Evolutionary conservation across 2,113 vertebrate genomes (phyloP).

Genomic region (Zosterops pallidus): DNA sequence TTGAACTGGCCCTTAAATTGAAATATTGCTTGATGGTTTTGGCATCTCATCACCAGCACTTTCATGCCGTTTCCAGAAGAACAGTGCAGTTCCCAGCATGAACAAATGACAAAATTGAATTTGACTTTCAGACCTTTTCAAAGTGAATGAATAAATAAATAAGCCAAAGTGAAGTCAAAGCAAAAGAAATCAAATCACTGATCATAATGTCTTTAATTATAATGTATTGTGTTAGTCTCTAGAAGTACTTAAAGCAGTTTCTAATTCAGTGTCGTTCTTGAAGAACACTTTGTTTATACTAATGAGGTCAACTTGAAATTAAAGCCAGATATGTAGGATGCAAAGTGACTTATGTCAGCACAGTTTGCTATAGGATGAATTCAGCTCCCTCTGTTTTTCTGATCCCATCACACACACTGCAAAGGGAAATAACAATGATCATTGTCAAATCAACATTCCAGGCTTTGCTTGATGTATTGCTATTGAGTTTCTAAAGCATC

Average conservation of each 20-base stretch:
- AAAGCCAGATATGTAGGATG: not conserved
- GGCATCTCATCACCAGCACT: slow-evolving; percentile 8
- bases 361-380: not conserved
- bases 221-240: not conserved
- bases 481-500: slow-evolving; percentile 12
- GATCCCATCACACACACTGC: not conserved
- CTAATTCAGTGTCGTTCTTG: not conserved
- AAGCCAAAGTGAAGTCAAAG: not conserved
- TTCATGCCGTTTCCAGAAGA: slow-evolving; percentile 22
- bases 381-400: not conserved
- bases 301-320: not conserved
- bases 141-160: slow-evolving; percentile 1
- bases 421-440: not conserved
- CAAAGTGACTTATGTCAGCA: not conserved
- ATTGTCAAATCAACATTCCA: not conserved
- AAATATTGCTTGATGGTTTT: slow-evolving; percentile 41
- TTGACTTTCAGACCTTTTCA: slow-evolving; percentile 28
- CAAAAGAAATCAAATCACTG: not conserved
- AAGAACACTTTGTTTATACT: not conserved
- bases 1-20: not conserved
- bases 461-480: not conserved
- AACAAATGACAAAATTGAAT: slow-evolving; percentile 20
- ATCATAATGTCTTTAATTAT: not conserved
- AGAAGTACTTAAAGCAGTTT: not conserved
- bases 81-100: not conserved